phyloP scores from a whole-genome alignment of 1,140 invertebrate species.

The Caenorhabditis inopinata region DNA sequence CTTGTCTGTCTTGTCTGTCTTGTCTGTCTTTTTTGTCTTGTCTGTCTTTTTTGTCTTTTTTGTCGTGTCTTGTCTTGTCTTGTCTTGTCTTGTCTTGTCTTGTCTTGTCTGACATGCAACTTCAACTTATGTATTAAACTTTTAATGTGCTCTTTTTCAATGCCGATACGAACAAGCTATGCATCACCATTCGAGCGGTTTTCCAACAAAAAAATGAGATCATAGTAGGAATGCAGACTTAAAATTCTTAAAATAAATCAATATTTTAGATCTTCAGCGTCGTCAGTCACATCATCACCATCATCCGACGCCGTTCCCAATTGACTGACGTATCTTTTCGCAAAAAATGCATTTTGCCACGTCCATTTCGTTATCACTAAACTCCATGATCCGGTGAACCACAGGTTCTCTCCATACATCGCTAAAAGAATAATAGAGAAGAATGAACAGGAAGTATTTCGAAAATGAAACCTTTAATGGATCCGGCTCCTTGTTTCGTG shows the following conservation, averaged over 20 bases:
- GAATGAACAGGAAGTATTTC: background rate
- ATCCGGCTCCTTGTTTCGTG: constrained; percentile 5
- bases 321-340: background rate
- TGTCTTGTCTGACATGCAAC: no score
- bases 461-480: background rate
- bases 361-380: constrained; percentile 19
- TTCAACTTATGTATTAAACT: no score
- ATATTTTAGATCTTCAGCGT: background rate
- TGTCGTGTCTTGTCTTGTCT: no score
- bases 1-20: no score
- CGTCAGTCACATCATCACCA: background rate
- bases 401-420: constrained; percentile 10
- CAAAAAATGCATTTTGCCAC: constrained; percentile 9
- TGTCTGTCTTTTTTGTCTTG: no score
- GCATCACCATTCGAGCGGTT: no score
- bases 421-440: background rate
- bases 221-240: background rate
- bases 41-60: no score
- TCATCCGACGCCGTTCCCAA: background rate
- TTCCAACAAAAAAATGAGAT: background rate
- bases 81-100: no score
- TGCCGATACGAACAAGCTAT: no score
- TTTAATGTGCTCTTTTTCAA: no score
- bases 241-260: background rate
- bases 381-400: constrained; percentile 12